Evolutionary conservation across 2,113 vertebrate species (phyloP), one percentile per base, ranked within the genome.

Genomic region (Dipodomys merriami): DNA sequence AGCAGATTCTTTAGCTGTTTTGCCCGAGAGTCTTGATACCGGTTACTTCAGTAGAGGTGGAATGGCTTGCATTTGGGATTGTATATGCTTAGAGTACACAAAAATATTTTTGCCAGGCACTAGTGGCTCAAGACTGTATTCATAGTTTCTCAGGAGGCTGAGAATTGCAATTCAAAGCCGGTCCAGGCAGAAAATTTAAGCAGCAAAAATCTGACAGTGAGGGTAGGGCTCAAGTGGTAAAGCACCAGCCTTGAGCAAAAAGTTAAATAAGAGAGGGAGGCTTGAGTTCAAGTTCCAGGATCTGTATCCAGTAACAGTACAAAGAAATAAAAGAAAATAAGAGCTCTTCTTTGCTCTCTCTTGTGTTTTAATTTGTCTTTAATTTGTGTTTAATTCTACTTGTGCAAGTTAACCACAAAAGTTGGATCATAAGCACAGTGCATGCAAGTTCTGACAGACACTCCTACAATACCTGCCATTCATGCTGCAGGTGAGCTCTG

Each of bases 401-500:
- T 95, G 74, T 49, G 19, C 33, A 62, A 69, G 44, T 89, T 39
- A 76, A 57, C 81, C 97, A 95, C 88, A 84, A 90, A 95, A 93
- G 30, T 53, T 73, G 83, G 86, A 53, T 73, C 13, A 44, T 3
- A 7, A 12, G 20, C 77, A 80, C 3, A 86, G 83, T 53, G 35
- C 6, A 2, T 2, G n/a, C 84, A 69, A 22, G 82, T 72, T 94
- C 84, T 93, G 64, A 90, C 93, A 86, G 91, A 89, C 30, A 65
- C 39, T 27, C 91, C 83, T 88, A n/a, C 79, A 86, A 35, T 65
- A 6, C 5, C 88, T 91, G 88, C 57, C 35, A 91, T 30, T 65
- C 68, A 85, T 2, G 7, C 2, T 88, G 92, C 97, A 92, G 44
- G 12, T 39, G 88, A 91, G 95, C 95, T 94, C 92, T 97, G 89